These are phyloP conservation scores for Actinopyga echinites DNA, from an alignment of 53 echinoderm and acorn worm genomes.

Conservation along the genomic window DNA sequence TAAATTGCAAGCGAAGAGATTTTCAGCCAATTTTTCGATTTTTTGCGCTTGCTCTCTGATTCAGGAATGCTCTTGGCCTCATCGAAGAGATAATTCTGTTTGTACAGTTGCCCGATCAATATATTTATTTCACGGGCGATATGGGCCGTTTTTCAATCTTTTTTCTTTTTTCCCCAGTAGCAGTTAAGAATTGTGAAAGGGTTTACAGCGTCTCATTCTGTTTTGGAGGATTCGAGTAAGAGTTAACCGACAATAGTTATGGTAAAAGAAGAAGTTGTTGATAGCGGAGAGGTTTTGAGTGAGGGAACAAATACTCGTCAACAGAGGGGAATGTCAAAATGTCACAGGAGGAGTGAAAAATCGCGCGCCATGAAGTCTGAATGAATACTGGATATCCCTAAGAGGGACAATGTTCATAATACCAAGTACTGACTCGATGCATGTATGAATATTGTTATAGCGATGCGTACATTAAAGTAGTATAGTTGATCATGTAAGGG, in stretches of 20 bases:
- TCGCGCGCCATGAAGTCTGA: slow-evolving; percentile 35
- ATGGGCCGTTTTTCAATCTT: slow-evolving; percentile 63
- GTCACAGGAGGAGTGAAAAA: slow-evolving; percentile 31
- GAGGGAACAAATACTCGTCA: not conserved
- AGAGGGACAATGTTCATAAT: slow-evolving; percentile 32
- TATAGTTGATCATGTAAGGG: not conserved
- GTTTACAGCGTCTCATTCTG: not conserved
- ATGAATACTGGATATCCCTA: slow-evolving; percentile 29
- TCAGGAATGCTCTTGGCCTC: slow-evolving; percentile 62
- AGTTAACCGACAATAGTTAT: slow-evolving; percentile 46
- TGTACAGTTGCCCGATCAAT: slow-evolving; percentile 94
- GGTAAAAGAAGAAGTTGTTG: slow-evolving; percentile 36
- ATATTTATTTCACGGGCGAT: slow-evolving; percentile 62
- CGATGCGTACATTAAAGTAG: not conserved
- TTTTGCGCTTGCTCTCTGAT: slow-evolving; percentile 71
- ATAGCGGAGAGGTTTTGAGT: slow-evolving; percentile 38
- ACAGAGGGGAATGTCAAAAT: slow-evolving; percentile 16
- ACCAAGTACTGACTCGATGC: not conserved
- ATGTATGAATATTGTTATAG: slow-evolving; percentile 23
- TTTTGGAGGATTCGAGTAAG: slow-evolving; percentile 38
- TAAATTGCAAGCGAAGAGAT: slow-evolving; percentile 59
- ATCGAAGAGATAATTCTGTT: slow-evolving; percentile 88
- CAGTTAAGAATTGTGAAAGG: not conserved
- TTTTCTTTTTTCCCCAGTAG: slow-evolving; percentile 12
- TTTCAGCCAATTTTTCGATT: slow-evolving; percentile 67